Conservation (phyloP, 1,140 invertebrate genomes). For the Drosophila insularis region DNA sequence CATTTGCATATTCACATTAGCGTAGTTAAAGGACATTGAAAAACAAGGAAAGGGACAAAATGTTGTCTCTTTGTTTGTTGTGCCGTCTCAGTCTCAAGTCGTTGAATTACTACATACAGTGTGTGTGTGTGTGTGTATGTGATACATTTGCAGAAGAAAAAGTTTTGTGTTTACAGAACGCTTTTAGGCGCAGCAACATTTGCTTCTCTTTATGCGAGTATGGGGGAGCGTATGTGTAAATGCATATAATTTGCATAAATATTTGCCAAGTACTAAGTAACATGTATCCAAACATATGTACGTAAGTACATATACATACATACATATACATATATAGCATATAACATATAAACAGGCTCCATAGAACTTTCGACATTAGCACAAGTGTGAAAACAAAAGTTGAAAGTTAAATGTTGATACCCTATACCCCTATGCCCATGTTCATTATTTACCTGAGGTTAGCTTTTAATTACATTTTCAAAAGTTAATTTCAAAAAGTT, state of each 20-base stretch:
- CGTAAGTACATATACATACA: neutral
- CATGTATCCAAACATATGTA: slow-evolving; percentile 22
- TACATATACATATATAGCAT: no score
- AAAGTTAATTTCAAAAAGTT: neutral
- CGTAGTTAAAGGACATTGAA: neutral
- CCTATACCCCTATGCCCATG: neutral
- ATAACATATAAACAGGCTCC: slow-evolving; percentile 44
- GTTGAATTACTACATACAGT: slow-evolving; percentile 2
- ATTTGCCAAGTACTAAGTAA: slow-evolving; percentile 65
- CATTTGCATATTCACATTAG: slow-evolving; percentile 51
- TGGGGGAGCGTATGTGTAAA: slow-evolving; percentile 53
- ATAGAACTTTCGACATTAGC: slow-evolving; percentile 55
- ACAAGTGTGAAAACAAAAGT: slow-evolving; percentile 33
- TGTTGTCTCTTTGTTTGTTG: slow-evolving; percentile 24
- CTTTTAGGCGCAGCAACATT: slow-evolving; percentile 56
- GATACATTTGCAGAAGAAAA: slow-evolving; percentile 62
- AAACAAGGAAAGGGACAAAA: neutral
- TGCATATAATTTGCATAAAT: slow-evolving; percentile 79
- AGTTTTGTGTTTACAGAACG: slow-evolving; percentile 64
- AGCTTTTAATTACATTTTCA: neutral
- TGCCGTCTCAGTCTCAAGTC: slow-evolving; percentile 42
- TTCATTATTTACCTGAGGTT: neutral
- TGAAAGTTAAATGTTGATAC: slow-evolving; percentile 14
- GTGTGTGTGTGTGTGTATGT: neutral
- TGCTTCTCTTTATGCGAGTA: slow-evolving; percentile 18